phyloP scores from a whole-genome alignment of 1,140 invertebrate genomes.

The Scaptomyza hsui region DNA sequence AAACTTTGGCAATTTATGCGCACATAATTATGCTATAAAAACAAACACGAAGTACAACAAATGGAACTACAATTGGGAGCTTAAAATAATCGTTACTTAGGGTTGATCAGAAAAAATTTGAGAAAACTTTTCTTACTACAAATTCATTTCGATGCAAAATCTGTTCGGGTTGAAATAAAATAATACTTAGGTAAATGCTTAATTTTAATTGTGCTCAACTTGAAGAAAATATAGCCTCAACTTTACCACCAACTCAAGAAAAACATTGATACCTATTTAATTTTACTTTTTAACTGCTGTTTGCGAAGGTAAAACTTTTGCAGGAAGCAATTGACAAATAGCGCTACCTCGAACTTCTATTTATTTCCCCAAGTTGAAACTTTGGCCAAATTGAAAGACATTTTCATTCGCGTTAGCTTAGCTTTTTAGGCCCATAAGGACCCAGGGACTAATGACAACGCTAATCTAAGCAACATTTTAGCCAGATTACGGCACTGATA shows the following conservation, averaged over 20 bases:
- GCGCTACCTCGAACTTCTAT: conserved; percentile 7
- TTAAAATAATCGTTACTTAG: too few relatives aligned
- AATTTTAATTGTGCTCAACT: neutral
- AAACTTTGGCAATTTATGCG: conserved; percentile 83
- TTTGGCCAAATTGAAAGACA: conserved; percentile 16
- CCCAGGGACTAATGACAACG: conserved; percentile 58
- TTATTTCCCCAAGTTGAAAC: conserved; percentile 18
- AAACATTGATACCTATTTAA: conserved; percentile 67
- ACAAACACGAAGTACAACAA: conserved; percentile 52
- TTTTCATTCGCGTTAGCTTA: conserved; percentile 19
- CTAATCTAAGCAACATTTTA: conserved; percentile 59
- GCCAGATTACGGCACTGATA: conserved; percentile 40
- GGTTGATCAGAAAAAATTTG: too few relatives aligned
- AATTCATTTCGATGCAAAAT: too few relatives aligned
- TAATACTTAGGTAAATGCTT: neutral
- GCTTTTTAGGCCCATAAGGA: conserved; percentile 13
- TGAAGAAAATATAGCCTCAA: conserved; percentile 29
- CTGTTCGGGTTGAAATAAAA: too few relatives aligned
- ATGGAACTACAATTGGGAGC: too few relatives aligned
- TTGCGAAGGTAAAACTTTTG: conserved; percentile 49
- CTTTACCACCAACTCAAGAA: conserved; percentile 65
- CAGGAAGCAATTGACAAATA: conserved; percentile 48
- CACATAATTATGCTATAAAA: conserved; percentile 73
- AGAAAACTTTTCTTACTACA: too few relatives aligned
- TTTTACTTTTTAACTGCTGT: conserved; percentile 37